Evolutionary conservation across 2,797 vertebrate genomes (phyloP), one percentile per base, ranked within the genome.

Genomic region (Lateolabrax maculatus): DNA sequence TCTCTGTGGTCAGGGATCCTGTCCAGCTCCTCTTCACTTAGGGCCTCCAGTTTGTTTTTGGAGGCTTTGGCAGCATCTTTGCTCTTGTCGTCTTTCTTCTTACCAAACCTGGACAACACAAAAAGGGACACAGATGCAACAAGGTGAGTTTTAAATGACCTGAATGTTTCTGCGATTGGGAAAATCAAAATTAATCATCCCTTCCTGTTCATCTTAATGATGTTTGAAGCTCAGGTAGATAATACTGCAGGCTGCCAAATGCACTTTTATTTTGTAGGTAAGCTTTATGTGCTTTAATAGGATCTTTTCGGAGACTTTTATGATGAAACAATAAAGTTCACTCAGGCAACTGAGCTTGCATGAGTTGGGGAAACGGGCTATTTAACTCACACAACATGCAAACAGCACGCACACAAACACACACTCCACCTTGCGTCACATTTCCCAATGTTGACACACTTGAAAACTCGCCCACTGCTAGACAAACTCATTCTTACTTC

Each of bases 51-150:
- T 76, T 94, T 95, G 66, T 74, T 94, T 81, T 96, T 97, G 49
- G 87, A 70, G 7, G 80, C 23, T 84, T 93, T 93, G 5, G 67
- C 56, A 18, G 79, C 75, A 11, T 94, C 86, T 90, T 97, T 97
- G 63, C 88, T 91, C 92, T 96, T 98, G 46, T 97, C 96, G 0
- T 99, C 98, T 84, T 97, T 98, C 91, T 97, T 99, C 93, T 97
- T 98, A 6, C 97, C 97, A 84, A 99, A 99, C 91, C 98, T 99
- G 87, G 6, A 41, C 60, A 19, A 77, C n/a, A 71, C 3, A n/a
- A 66, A 9, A 5, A n/a, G 41, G 18, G 31, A 57, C 21, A 57
- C n/a, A 10, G 11, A 81, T n/a, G 21, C 29, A 52, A 39, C 44
- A 48, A 16, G 19, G 27, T 74, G 15, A 71, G 68, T 41, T 36